Conservation (phyloP, 1,140 invertebrate genomes). For the Portunus trituberculatus region DNA sequence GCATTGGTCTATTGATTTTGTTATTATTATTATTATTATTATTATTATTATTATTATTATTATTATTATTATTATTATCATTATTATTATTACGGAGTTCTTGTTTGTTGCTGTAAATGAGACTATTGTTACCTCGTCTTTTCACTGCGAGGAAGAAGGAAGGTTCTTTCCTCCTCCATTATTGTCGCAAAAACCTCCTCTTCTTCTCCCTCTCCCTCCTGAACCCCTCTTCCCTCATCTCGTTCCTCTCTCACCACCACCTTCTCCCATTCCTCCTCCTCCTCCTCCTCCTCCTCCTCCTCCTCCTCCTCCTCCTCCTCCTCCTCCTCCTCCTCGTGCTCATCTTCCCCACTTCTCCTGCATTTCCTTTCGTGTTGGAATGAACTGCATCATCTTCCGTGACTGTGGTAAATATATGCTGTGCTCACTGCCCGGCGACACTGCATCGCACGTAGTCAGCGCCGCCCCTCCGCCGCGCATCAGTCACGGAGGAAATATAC, state of each 20-base stretch:
- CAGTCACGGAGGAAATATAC: too few relatives aligned
- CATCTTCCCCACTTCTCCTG: neutral
- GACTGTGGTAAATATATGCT: too few relatives aligned
- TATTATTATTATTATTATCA: neutral
- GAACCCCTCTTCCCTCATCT: neutral
- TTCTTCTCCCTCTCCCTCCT: neutral
- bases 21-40: neutral
- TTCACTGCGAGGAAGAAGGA: neutral
- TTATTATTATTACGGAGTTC: neutral
- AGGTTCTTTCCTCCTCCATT: neutral
- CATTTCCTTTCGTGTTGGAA: neutral
- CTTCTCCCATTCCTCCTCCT: neutral
- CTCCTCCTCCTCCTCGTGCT: neutral
- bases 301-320: neutral
- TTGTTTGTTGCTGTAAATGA: neutral
- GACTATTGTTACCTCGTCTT: neutral
- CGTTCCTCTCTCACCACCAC: neutral
- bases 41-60: conserved; percentile 29
- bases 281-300: neutral
- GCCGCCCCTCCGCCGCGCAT: too few relatives aligned
- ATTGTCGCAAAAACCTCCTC: neutral
- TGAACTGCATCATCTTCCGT: too few relatives aligned
- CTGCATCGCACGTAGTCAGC: too few relatives aligned
- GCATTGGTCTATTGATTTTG: neutral
- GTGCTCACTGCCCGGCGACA: too few relatives aligned